phyloP scores from a whole-genome alignment of 2,888 invertebrate genomes.

The Oligia latruncula region DNA sequence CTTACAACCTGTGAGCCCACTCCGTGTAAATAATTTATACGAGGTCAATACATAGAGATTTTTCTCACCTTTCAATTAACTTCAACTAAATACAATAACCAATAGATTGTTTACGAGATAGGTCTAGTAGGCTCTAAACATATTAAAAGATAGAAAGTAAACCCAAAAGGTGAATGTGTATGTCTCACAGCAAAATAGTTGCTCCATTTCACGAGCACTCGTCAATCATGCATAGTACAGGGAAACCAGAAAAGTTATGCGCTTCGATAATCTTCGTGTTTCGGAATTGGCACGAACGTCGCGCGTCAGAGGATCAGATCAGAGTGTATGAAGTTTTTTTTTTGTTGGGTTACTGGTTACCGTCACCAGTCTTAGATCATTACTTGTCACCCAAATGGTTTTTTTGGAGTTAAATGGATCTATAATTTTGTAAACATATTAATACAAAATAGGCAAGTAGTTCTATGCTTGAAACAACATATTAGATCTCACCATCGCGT shows the following conservation, averaged over 20 bases:
- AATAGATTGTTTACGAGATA: too few species aligned
- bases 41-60: not conserved
- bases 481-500: not conserved
- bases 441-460: not conserved
- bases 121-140: not conserved
- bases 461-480: not conserved
- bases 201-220: constrained; percentile 25
- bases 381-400: not conserved
- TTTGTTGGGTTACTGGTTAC: not conserved
- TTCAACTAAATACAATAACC: not conserved
- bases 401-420: not conserved
- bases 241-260: not conserved
- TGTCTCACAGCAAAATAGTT: constrained; percentile 10
- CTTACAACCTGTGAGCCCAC: not conserved
- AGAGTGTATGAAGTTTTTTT: not conserved
- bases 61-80: not conserved
- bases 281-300: not conserved
- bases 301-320: not conserved
- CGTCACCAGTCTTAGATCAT: not conserved
- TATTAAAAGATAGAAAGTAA: not conserved
- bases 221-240: not conserved
- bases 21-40: not conserved
- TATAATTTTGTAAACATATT: not conserved
- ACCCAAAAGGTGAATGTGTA: constrained; percentile 12
- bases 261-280: not conserved